Conservation (phyloP, 2,888 invertebrate genomes). For the Ditula angustiorana region DNA sequence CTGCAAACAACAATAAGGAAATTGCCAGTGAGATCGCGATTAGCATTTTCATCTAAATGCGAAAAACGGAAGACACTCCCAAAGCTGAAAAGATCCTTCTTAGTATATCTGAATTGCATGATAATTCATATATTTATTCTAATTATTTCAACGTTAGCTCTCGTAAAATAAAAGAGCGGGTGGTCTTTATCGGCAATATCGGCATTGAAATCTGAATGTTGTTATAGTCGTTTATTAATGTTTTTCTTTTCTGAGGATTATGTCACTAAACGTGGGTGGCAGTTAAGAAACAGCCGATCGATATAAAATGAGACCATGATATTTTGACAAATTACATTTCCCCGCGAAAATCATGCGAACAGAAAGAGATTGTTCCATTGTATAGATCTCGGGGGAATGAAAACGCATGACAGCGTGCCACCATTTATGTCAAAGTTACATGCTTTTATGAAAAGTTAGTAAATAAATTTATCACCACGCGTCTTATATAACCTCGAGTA, state of each 20-base stretch:
- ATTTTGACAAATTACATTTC: background rate
- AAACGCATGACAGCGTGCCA: too few species aligned
- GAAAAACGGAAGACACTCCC: background rate
- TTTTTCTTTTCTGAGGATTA: slow-evolving; percentile 14
- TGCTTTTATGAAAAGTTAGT: too few species aligned
- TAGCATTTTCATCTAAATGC: slow-evolving; percentile 14
- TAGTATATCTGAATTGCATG: slow-evolving; percentile 2
- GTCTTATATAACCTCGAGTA: too few species aligned
- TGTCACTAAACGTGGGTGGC: background rate
- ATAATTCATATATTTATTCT: slow-evolving; percentile 11
- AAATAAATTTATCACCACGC: slow-evolving; percentile 11
- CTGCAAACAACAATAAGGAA: slow-evolving; percentile 27
- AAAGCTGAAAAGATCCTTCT: slow-evolving; percentile 2
- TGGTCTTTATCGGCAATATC: slow-evolving; percentile 17
- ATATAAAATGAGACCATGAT: slow-evolving; percentile 4
- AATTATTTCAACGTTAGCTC: background rate
- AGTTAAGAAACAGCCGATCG: background rate
- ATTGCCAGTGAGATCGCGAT: slow-evolving; percentile 17
- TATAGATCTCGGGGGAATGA: too few species aligned
- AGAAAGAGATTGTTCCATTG: too few species aligned
- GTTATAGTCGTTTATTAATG: background rate
- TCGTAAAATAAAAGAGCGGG: background rate
- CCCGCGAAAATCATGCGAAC: too few species aligned
- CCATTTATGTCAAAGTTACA: too few species aligned
- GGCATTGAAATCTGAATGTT: background rate